These are phyloP conservation scores for Talpa occidentalis DNA, from an alignment of 2,113 vertebrate species.

Conservation along the genomic window DNA sequence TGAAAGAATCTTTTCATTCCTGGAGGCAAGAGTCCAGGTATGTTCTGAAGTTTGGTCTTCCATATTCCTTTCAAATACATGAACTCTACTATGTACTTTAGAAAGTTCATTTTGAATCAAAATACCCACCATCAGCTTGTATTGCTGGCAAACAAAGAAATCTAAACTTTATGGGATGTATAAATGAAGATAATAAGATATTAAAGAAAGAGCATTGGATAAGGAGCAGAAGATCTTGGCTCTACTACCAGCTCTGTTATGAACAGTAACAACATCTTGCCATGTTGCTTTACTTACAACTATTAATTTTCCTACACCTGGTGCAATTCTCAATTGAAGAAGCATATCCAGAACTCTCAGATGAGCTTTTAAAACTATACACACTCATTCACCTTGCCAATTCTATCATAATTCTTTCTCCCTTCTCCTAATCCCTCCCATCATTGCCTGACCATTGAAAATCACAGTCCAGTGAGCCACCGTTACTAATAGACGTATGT, in stretches of 20 bases:
- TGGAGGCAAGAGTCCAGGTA: not conserved
- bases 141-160: conserved; percentile 2
- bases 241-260: not conserved
- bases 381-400: not conserved
- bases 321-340: not conserved
- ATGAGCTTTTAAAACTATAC: not conserved
- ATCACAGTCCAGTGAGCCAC: not conserved
- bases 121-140: not conserved
- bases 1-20: not conserved
- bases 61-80: not conserved
- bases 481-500: not conserved
- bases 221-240: not conserved
- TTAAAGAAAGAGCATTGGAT: not conserved
- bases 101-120: not conserved
- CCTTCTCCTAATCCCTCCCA: not conserved
- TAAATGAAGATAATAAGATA: not conserved
- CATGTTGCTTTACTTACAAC: not conserved
- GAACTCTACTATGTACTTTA: not conserved
- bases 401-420: not conserved
- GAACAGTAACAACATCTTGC: not conserved
- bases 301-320: no score
- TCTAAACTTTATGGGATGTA: not conserved
- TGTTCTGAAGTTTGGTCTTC: not conserved
- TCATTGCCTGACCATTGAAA: not conserved
- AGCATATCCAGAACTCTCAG: not conserved